Evolutionary conservation across 1,140 invertebrate species (phyloP), one percentile per base, ranked within the genome.

Genomic region (Metaphire vulgaris): DNA sequence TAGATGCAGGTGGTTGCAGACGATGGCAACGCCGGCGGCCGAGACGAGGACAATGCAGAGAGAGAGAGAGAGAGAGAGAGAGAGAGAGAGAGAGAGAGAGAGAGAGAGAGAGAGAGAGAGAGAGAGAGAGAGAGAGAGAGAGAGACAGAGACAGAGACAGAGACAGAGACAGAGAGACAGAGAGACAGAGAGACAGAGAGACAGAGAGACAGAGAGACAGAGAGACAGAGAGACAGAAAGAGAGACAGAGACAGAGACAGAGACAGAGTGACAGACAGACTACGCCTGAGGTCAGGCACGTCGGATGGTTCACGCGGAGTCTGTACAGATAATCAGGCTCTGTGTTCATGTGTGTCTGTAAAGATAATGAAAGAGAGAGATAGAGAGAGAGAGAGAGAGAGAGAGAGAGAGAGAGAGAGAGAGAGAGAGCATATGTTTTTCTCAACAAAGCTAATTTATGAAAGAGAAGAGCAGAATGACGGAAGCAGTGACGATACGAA

Each of bases 111-210:
- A 56, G 6, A 56, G 41, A 6, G 41, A 56, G 41, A 56, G 41
- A 56, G 21, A 56, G 41, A 56, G 41, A 56, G 41, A 56, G 21
- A 78, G 15, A 78, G 31, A 72, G 34, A 78, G 31, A 56, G 41
- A 21, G 21, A 56, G 41, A 56, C 41, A 56, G 41, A 56, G 6
- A 56, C 6, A 56, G 6, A 76, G 30, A 78, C n/a, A 78, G 74
- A 72, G 29, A 76, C 69, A 78, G 29, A 76, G 69, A 76, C 15
- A 78, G 69, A 74, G 29, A 76, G 74, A 78, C 70, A 78, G 76
- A 78, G 1, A 78, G 77, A 78, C 41, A 78, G 74, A 78, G 1
- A 78, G 77, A 66, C 81, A 21, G 72, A 30, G 0, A 73, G 76
- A 75, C 33, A 77, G 77, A 74, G 16, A 74, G 74, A 78, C 56